phyloP scores from a whole-genome alignment of 2,797 vertebrate species.

The Falco naumanni region DNA sequence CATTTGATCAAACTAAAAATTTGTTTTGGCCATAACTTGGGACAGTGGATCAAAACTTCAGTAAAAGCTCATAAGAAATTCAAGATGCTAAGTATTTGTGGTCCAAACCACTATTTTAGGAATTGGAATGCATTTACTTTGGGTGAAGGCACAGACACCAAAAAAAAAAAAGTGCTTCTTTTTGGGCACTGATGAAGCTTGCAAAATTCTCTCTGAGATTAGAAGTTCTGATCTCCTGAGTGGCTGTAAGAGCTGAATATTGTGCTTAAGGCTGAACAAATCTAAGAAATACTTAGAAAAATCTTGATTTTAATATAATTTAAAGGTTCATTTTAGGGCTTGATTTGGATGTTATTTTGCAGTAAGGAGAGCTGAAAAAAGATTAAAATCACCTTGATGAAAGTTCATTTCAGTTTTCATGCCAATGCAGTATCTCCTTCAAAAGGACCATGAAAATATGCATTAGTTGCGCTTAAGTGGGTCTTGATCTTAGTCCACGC shows the following conservation, averaged over 20 bases:
- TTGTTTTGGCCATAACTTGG: neutral
- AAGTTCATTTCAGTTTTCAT: neutral
- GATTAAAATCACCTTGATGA: neutral
- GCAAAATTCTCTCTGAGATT: neutral
- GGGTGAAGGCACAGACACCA: neutral
- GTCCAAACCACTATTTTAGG: neutral
- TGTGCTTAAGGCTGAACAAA: neutral
- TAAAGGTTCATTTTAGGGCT: neutral
- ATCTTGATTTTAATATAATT: neutral
- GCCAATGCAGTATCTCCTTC: neutral
- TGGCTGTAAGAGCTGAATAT: neutral
- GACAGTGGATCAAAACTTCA: neutral
- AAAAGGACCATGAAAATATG: neutral
- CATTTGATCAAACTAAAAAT: neutral
- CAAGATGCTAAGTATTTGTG: neutral
- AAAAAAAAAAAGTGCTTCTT: neutral
- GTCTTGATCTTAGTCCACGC: neutral
- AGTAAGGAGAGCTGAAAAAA: neutral
- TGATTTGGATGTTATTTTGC: neutral
- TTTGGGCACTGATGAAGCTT: neutral
- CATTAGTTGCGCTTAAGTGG: neutral
- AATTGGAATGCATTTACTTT: neutral
- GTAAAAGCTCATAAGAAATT: neutral
- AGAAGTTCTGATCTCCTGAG: neutral
- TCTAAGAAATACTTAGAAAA: neutral